Conservation (phyloP, 2,888 invertebrate species). For the Azorinus chamasolen region DNA sequence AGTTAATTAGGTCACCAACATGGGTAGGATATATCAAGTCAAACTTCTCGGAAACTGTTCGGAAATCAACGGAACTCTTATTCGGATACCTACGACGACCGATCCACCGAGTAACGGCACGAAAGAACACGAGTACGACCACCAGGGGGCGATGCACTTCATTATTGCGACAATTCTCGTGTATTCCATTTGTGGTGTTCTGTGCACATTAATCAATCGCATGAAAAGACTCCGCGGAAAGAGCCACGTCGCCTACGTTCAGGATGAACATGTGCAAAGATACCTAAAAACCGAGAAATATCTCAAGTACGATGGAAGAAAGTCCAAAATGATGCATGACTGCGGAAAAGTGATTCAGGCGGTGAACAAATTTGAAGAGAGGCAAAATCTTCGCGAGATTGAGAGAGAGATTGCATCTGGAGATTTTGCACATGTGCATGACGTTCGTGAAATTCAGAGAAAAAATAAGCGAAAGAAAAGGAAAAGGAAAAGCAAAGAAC, state of each 20-base stretch:
- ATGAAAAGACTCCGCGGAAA: constrained; percentile 44
- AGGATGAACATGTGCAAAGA: constrained; percentile 48
- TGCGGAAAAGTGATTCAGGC: constrained; percentile 20
- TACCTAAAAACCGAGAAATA: constrained; percentile 48
- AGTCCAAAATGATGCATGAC: constrained; percentile 40
- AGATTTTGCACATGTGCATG: constrained; percentile 14
- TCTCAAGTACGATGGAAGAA: constrained; percentile 41
- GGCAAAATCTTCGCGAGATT: constrained; percentile 19
- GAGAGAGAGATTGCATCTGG: constrained; percentile 39
- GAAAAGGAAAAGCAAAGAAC: no score
- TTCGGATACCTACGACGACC: no score
- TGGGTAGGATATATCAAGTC: no score
- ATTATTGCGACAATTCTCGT: constrained; percentile 55
- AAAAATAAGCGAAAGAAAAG: constrained; percentile 9
- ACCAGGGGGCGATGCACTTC: constrained; percentile 53
- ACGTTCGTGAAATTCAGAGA: neutral
- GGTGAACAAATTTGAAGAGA: constrained; percentile 38
- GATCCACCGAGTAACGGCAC: neutral
- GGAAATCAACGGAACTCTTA: no score
- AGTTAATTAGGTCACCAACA: no score
- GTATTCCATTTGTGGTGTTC: constrained; percentile 54
- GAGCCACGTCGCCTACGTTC: constrained; percentile 28
- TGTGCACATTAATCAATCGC: constrained; percentile 47
- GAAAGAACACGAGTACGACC: constrained; percentile 25
- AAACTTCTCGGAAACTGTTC: no score